Conservation (phyloP, 1,140 invertebrate species). For the Drosophila leontia region DNA sequence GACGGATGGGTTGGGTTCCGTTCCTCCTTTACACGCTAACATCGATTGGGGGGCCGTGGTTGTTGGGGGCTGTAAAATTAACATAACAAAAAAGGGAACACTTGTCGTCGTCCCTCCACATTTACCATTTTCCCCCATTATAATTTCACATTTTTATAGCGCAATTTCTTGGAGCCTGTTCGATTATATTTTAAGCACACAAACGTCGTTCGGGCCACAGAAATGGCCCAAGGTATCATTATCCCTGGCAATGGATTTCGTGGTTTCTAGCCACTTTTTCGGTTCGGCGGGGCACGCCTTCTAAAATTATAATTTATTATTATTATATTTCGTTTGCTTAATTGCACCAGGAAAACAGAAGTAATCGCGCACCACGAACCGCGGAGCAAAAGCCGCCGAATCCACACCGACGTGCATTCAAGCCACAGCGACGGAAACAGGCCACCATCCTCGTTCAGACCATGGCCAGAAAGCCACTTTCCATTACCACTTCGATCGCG, state of each 20-base stretch:
- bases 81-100: slow-evolving; percentile 58
- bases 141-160: slow-evolving; percentile 70
- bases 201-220: slow-evolving; percentile 66
- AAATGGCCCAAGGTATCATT: slow-evolving; percentile 28
- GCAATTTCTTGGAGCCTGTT: slow-evolving; percentile 78
- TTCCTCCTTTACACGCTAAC: slow-evolving; percentile 26
- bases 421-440: slow-evolving; percentile 35
- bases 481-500: slow-evolving; percentile 35
- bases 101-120: slow-evolving; percentile 6
- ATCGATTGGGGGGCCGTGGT: slow-evolving; percentile 37
- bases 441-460: slow-evolving; percentile 47
- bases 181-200: slow-evolving; percentile 84
- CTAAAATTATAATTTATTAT: slow-evolving; percentile 85
- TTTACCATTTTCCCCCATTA: slow-evolving; percentile 60
- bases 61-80: slow-evolving; percentile 63
- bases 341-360: slow-evolving; percentile 84
- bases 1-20: slow-evolving; percentile 1
- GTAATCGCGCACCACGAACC: slow-evolving; percentile 32
- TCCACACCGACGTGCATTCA: slow-evolving; percentile 40
- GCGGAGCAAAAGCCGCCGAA: slow-evolving; percentile 4
- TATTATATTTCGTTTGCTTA: slow-evolving; percentile 85
- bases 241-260: slow-evolving; percentile 1
- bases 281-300: slow-evolving; percentile 57
- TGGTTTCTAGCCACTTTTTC: slow-evolving; percentile 2
- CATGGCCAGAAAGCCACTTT: slow-evolving; percentile 38